Evolutionary conservation across 2,113 vertebrate genomes (phyloP).

Genomic region (Halichoeres trimaculatus): DNA sequence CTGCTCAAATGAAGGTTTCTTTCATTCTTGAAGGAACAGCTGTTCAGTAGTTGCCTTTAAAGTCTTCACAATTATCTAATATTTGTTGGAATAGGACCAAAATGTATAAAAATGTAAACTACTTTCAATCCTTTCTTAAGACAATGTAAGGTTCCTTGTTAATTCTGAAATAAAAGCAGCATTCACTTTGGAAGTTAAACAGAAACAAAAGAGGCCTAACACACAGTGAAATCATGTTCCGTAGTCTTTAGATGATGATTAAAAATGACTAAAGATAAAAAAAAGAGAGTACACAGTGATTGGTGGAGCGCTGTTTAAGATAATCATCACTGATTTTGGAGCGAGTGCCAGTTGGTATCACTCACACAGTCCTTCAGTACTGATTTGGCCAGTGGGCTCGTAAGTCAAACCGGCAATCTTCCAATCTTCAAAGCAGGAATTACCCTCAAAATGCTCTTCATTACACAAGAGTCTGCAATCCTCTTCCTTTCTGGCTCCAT

Average conservation of each 20-base stretch:
- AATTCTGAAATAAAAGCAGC: too few relatives aligned
- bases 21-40: too few relatives aligned
- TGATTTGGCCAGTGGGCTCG: not conserved
- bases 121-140: too few relatives aligned
- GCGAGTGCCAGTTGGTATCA: not conserved
- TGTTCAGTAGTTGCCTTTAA: too few relatives aligned
- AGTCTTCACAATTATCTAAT: too few relatives aligned
- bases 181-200: too few relatives aligned
- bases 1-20: too few relatives aligned
- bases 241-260: not conserved
- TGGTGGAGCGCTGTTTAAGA: not conserved
- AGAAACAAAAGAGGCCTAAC: too few relatives aligned
- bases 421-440: not conserved
- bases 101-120: too few relatives aligned
- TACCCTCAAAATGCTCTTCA: not conserved
- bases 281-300: not conserved
- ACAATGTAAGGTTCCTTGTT: too few relatives aligned
- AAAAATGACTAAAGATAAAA: not conserved
- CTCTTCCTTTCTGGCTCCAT: slow-evolving; percentile 17
- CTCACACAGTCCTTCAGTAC: not conserved
- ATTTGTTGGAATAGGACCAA: too few relatives aligned
- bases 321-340: not conserved
- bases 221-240: too few relatives aligned
- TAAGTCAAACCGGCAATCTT: not conserved
- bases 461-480: not conserved